Evolutionary conservation across 2,113 vertebrate genomes (phyloP).

Genomic region (Mola mola): DNA sequence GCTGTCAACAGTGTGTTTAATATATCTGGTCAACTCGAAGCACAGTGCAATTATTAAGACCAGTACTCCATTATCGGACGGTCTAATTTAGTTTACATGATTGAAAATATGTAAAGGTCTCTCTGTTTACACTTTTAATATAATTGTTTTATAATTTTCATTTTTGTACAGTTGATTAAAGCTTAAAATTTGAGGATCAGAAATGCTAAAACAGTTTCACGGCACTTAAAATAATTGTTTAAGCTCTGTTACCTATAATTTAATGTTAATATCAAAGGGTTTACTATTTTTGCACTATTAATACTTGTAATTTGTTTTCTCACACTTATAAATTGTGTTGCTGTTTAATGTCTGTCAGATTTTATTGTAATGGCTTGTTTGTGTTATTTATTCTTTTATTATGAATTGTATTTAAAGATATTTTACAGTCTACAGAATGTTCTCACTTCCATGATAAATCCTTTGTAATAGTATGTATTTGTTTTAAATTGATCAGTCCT

Average conservation of each 20-base stretch:
- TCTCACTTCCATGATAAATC: neutral
- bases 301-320: slow-evolving; percentile 23
- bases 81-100: slow-evolving; percentile 39
- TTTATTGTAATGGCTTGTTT: slow-evolving; percentile 14
- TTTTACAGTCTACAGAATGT: neutral
- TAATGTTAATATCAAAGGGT: neutral
- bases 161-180: slow-evolving; percentile 16
- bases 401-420: neutral
- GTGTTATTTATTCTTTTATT: slow-evolving; percentile 9
- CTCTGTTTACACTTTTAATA: slow-evolving; percentile 65
- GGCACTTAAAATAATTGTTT: neutral
- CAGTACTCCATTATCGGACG: slow-evolving; percentile 7
- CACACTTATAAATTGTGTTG: slow-evolving; percentile 20
- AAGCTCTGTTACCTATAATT: neutral
- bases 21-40: slow-evolving; percentile 7
- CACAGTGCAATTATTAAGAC: slow-evolving; percentile 39
- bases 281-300: slow-evolving; percentile 32
- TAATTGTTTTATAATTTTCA: slow-evolving; percentile 38
- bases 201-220: slow-evolving; percentile 13
- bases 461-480: slow-evolving; percentile 2
- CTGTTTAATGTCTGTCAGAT: slow-evolving; percentile 15
- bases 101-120: slow-evolving; percentile 16
- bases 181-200: slow-evolving; percentile 33
- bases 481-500: slow-evolving; percentile 1
- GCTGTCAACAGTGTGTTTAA: neutral